Conservation (phyloP, 2,113 vertebrate genomes). For the Nyctereutes procyonoides region DNA sequence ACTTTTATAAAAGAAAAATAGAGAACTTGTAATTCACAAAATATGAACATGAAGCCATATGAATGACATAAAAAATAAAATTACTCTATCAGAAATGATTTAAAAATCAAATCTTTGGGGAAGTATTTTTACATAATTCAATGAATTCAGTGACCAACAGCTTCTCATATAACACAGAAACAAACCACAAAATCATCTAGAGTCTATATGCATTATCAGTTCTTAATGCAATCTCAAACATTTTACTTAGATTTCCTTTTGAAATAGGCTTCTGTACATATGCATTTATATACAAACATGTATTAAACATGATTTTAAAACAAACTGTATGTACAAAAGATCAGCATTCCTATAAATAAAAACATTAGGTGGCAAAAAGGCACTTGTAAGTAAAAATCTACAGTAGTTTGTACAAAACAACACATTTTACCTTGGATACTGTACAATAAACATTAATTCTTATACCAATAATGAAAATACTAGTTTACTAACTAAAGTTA, state of each 20-base stretch:
- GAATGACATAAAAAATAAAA: conserved; percentile 74
- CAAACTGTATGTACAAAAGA: conserved; percentile 90
- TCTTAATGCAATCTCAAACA: conserved; percentile 82
- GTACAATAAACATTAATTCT: conserved; percentile 88
- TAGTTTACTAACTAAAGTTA: conserved; percentile 84
- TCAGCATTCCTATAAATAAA: conserved; percentile 92
- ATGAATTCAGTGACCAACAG: conserved; percentile 80
- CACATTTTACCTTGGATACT: conserved; percentile 86
- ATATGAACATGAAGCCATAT: conserved; percentile 65
- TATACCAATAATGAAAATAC: conserved; percentile 88
- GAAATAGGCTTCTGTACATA: conserved; percentile 87
- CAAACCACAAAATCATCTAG: conserved; percentile 83
- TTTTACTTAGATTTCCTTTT: conserved; percentile 85
- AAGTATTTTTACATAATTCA: conserved; percentile 82
- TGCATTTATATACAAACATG: conserved; percentile 89
- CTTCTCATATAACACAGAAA: conserved; percentile 78
- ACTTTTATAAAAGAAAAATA: conserved; percentile 72
- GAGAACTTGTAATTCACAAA: conserved; percentile 67
- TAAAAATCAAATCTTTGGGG: conserved; percentile 77
- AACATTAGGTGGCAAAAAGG: conserved; percentile 90
- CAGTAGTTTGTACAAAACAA: conserved; percentile 89
- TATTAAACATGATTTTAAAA: conserved; percentile 89
- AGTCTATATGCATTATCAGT: conserved; percentile 82
- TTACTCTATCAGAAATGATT: conserved; percentile 70
- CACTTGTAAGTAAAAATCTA: conserved; percentile 93